Percentiles rank a stretch among this genome's conserved stretches.
These are phyloP conservation scores for Myocastor coypus DNA, from an alignment of 2,113 vertebrate species.

Conservation along the genomic window DNA sequence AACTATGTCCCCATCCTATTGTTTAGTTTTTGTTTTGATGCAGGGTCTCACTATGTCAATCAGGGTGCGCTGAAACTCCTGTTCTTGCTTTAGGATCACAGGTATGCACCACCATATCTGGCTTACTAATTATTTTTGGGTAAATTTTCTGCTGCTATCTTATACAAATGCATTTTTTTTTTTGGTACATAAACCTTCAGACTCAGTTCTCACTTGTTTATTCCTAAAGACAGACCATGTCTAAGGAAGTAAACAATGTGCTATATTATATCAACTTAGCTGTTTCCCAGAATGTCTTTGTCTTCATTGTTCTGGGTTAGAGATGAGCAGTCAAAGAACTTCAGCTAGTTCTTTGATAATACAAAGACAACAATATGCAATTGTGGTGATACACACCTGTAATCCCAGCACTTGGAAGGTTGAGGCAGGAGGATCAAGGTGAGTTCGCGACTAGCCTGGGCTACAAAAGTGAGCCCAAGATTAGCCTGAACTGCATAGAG, in stretches of 20 bases:
- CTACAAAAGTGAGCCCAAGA: no score
- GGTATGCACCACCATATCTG: not conserved
- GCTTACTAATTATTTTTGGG: not conserved
- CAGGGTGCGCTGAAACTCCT: not conserved
- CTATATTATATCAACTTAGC: not conserved
- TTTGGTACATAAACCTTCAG: not conserved
- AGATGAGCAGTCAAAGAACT: not conserved
- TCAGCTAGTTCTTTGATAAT: no score
- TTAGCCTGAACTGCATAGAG: no score
- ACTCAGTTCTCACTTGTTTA: not conserved
- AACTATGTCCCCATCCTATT: not conserved
- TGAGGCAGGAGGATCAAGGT: no score
- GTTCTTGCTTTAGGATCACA: not conserved
- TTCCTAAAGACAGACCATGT: not conserved
- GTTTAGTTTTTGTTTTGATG: not conserved
- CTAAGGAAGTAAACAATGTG: not conserved
- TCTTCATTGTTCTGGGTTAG: not conserved
- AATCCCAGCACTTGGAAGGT: no score
- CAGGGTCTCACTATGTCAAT: not conserved
- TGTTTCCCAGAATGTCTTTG: not conserved
- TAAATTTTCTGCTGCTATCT: not conserved
- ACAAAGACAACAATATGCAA: no score
- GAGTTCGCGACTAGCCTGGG: no score
- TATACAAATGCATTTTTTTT: not conserved
- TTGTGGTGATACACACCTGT: no score